Base-by-base conservation (phyloP, 2,113 vertebrate species). In the Sylvilagus bachmani region DNA sequence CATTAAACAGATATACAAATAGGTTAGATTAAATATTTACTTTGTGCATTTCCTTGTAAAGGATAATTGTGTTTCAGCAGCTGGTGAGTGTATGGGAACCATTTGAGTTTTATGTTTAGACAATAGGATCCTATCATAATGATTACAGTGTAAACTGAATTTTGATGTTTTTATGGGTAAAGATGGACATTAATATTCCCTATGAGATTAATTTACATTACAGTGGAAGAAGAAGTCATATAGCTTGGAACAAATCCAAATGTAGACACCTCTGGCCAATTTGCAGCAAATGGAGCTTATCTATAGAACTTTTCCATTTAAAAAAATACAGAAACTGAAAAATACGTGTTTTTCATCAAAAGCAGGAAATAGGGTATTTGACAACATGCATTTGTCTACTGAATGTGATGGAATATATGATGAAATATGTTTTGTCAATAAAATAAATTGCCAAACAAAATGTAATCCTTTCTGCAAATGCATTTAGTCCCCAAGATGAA, bases 401-500 rank as follows among this genome's bases (percentile, higher is more conserved):
- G 97, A 98, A 98, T 97, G 97, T 17, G 67, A 97, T 97, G 97
- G 97, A 98, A 90, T 98, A 98, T 98, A 97, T 98, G 98, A 98
- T 98, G 98, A 98, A 98, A 98, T 98, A 98, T 67, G 77, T 97
- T 98, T 98, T 98, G 98, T 98, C 98, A 98, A 98, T 98, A 98
- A 98, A 98, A 98, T 97, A 98, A 98, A 98, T 98, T 98, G 98
- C 98, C 98, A 98, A 98, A 97, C 96, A 98, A 98, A 98, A 98
- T 98, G 95, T 98, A 98, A 98, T 98, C 96, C 98, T 98, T 98
- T 97, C 97, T 98, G 97, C 96, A 97, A 98, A 98, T 96, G 91
- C 62, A 17, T 98, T 98, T 98, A 98, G 97, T 96, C 96, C 97
- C 90, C 96, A 80, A 92, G 98, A 97, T 98, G 96, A 98, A 98